Conservation (phyloP, 2,888 invertebrate species). For the Phaedon cochleariae region DNA sequence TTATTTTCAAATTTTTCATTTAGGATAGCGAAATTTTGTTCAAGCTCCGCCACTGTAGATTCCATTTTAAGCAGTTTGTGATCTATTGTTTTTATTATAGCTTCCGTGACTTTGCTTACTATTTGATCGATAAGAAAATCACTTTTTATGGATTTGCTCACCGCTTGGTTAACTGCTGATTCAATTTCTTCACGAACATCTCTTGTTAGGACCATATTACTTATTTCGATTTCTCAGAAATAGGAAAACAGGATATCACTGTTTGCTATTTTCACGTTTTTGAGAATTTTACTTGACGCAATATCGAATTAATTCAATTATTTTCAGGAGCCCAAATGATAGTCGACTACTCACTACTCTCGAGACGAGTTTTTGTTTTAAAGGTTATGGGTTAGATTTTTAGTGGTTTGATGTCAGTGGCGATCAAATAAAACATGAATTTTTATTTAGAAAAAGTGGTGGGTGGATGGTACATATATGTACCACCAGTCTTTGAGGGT, state of each 20-base stretch:
- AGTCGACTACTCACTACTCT: not conserved
- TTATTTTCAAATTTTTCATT: not conserved
- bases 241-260: too few species aligned
- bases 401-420: too few species aligned
- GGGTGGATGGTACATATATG: too few species aligned
- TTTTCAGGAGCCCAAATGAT: constrained; percentile 6
- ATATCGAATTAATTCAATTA: not conserved
- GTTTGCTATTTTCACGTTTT: too few species aligned
- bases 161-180: not conserved
- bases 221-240: not conserved
- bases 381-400: too few species aligned
- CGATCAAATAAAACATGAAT: too few species aligned
- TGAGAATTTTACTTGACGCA: not conserved
- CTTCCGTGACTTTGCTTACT: constrained; percentile 10
- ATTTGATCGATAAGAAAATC: constrained; percentile 5
- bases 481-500: too few species aligned
- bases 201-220: not conserved
- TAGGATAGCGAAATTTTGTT: not conserved
- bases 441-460: too few species aligned
- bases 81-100: not conserved
- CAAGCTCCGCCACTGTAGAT: constrained; percentile 1
- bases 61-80: not conserved
- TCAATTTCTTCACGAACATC: constrained; percentile 1
- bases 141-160: constrained; percentile 12
- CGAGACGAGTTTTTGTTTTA: not conserved